phyloP scores from a whole-genome alignment of 2,888 invertebrate species.

The Helicoverpa assulta region DNA sequence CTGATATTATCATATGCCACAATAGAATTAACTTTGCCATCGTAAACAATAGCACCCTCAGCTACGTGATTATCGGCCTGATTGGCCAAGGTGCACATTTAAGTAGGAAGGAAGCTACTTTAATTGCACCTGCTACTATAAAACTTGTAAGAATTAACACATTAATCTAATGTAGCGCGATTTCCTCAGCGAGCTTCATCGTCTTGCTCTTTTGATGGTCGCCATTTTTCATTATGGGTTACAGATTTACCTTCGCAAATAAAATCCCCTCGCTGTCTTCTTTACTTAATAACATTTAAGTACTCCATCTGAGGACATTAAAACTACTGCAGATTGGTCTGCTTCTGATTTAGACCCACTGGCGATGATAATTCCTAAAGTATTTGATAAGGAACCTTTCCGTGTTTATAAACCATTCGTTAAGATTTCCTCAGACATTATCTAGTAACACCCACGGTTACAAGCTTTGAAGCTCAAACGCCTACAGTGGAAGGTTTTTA shows the following conservation, averaged over 20 bases:
- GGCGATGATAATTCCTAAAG: background rate
- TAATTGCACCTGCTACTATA: constrained; percentile 2
- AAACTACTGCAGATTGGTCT: no score
- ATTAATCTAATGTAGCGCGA: background rate
- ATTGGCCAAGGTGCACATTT: background rate
- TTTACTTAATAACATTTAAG: no score
- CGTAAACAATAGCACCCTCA: background rate
- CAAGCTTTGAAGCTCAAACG: constrained; percentile 18
- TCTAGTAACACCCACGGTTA: constrained; percentile 27
- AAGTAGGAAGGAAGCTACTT: background rate
- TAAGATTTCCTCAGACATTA: constrained; percentile 24
- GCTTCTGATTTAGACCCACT: no score
- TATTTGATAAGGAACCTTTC: background rate
- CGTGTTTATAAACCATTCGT: constrained; percentile 21
- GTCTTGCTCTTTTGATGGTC: background rate
- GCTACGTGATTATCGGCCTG: background rate
- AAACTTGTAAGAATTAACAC: background rate
- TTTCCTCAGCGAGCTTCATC: background rate
- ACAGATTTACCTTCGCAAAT: background rate
- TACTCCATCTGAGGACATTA: no score
- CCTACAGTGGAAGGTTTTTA: constrained; percentile 15
- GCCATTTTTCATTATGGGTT: background rate
- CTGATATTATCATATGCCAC: background rate
- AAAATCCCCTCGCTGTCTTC: no score
- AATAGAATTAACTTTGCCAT: background rate